These are phyloP conservation scores for Moxostoma hubbsi DNA, from an alignment of 2,797 vertebrate genomes.

Conservation along the genomic window DNA sequence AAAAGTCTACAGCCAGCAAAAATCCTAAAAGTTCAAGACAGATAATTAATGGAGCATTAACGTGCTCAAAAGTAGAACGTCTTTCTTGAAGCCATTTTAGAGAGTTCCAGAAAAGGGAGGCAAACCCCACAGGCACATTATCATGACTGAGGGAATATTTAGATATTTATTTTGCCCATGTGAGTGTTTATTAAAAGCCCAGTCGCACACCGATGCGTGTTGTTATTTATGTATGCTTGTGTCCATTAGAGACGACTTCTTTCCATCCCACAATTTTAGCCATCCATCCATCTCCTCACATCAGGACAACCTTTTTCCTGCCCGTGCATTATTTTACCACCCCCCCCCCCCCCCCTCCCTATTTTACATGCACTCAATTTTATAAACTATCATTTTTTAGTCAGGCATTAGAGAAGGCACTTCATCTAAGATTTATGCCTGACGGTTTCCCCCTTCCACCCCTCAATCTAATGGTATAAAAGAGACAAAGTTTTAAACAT, in stretches of 20 bases:
- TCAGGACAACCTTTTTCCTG: constrained; percentile 69
- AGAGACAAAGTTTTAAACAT: constrained; percentile 99
- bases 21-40: background rate
- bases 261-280: constrained; percentile 56
- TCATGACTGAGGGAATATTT: constrained; percentile 21
- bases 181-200: constrained; percentile 84
- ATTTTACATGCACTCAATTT: constrained; percentile 90
- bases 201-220: constrained; percentile 70
- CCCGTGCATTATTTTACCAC: constrained; percentile 84
- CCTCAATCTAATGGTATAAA: constrained; percentile 91
- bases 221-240: constrained; percentile 98
- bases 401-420: constrained; percentile 87
- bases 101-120: constrained; percentile 26
- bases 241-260: constrained; percentile 88
- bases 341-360: constrained; percentile 60
- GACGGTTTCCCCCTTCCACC: constrained; percentile 80
- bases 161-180: constrained; percentile 61
- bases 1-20: background rate
- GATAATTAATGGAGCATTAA: constrained; percentile 36
- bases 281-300: constrained; percentile 71
- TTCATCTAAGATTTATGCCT: constrained; percentile 96
- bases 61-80: background rate
- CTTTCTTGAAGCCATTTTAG: constrained; percentile 37
- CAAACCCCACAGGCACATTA: constrained; percentile 50
- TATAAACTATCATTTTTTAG: constrained; percentile 89